Conservation (phyloP, 2,888 invertebrate species). For the Endotricha flammealis region DNA sequence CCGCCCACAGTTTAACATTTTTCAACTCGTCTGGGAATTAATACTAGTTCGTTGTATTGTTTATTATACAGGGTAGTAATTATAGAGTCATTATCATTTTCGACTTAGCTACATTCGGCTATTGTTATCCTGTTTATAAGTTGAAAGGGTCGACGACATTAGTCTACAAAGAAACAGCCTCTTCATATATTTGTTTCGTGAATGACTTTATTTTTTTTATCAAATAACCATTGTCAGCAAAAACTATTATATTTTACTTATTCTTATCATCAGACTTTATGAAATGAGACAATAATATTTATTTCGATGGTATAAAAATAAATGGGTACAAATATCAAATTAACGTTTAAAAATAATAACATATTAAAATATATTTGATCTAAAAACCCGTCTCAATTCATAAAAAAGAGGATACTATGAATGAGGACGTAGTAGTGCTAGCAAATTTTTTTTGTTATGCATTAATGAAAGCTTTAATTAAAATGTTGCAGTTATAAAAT, state of each 20-base stretch:
- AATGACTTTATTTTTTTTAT: too few relatives aligned
- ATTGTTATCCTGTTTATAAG: slow-evolving; percentile 21
- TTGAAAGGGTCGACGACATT: slow-evolving; percentile 22
- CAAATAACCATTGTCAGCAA: too few relatives aligned
- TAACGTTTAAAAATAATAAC: too few relatives aligned
- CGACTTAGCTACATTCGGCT: slow-evolving; percentile 19
- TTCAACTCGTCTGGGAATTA: slow-evolving; percentile 65
- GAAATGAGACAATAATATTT: too few relatives aligned
- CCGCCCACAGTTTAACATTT: slow-evolving; percentile 76
- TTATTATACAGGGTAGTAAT: slow-evolving; percentile 60
- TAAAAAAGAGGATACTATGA: slow-evolving; percentile 42
- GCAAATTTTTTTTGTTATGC: slow-evolving; percentile 45
- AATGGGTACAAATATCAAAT: too few relatives aligned
- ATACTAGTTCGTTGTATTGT: slow-evolving; percentile 63
- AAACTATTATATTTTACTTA: too few relatives aligned
- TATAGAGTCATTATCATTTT: slow-evolving; percentile 57
- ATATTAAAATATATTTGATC: too few relatives aligned
- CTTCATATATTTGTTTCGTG: too few relatives aligned
- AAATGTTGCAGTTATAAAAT: slow-evolving; percentile 53
- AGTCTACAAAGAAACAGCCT: neutral
- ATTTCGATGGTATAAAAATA: too few relatives aligned
- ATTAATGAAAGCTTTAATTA: slow-evolving; percentile 55
- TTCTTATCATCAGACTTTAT: too few relatives aligned
- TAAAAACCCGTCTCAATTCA: too few relatives aligned
- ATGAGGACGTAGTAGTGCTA: too few relatives aligned